A percentile compares a stretch with the other conserved stretches of the same genome.
phyloP scores from a whole-genome alignment of 2,797 vertebrate genomes.

The Discoglossus pictus region DNA sequence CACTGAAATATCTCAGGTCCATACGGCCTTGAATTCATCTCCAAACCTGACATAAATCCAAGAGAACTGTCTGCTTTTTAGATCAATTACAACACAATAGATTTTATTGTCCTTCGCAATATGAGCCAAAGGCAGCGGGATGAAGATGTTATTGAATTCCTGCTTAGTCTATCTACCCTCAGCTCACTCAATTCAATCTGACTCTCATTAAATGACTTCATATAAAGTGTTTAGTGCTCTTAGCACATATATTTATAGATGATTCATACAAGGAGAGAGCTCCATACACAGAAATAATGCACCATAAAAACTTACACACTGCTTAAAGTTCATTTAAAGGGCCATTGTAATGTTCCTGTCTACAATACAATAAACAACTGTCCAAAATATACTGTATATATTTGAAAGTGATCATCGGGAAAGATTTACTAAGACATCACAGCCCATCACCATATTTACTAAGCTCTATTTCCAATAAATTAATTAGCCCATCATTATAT shows the following conservation, averaged over 20 bases:
- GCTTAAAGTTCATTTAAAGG: no score
- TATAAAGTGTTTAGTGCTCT: slow-evolving; percentile 17
- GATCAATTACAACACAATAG: slow-evolving; percentile 40
- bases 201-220: slow-evolving; percentile 36
- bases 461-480: no score
- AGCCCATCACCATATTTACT: no score
- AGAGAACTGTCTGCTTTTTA: slow-evolving; percentile 30
- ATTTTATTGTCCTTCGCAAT: slow-evolving; percentile 45
- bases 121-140: slow-evolving; percentile 30
- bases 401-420: no score
- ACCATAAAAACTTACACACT: no score
- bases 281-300: not conserved
- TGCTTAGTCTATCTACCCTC: slow-evolving; percentile 22
- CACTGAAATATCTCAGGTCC: slow-evolving; percentile 5
- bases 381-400: no score
- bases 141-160: slow-evolving; percentile 37
- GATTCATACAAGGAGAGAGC: slow-evolving; percentile 29
- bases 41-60: slow-evolving; percentile 36
- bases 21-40: slow-evolving; percentile 25
- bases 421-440: no score
- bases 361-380: no score
- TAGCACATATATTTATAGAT: slow-evolving; percentile 18
- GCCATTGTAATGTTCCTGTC: no score
- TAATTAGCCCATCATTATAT: no score
- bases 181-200: slow-evolving; percentile 41